phyloP scores from a whole-genome alignment of 2,113 vertebrate species.

The Toxostoma redivivum region DNA sequence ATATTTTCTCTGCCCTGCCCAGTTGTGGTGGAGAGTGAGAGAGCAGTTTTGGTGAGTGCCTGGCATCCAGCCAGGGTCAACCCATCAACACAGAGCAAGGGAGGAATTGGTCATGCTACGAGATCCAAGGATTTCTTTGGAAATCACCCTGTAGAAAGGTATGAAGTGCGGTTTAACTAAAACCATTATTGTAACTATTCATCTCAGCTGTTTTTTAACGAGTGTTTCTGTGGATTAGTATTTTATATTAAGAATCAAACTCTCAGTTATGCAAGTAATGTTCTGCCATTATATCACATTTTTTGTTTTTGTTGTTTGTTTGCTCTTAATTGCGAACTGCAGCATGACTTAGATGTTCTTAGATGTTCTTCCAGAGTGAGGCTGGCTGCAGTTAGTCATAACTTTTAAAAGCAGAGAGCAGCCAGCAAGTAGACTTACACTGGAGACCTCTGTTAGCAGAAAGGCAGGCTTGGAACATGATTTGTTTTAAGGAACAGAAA shows the following conservation, averaged over 20 bases:
- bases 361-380: neutral
- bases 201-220: neutral
- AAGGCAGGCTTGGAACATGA: neutral
- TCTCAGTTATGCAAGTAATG: neutral
- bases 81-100: accelerated
- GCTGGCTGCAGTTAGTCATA: neutral
- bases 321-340: neutral
- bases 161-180: neutral
- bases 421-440: neutral
- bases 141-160: neutral
- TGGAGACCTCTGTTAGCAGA: neutral
- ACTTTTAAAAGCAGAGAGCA: neutral
- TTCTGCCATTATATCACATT: neutral
- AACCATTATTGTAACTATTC: neutral
- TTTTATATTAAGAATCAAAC: neutral
- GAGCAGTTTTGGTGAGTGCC: neutral
- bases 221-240: neutral
- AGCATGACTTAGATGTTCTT: neutral
- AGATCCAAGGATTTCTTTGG: neutral
- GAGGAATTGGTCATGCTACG: neutral
- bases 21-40: neutral
- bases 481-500: neutral
- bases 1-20: neutral
- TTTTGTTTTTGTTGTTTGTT: neutral
- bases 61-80: neutral